Evolutionary conservation across 1,140 invertebrate genomes (phyloP), one percentile per base, ranked within the genome.

Genomic region (Drosophila malerkotliana): DNA sequence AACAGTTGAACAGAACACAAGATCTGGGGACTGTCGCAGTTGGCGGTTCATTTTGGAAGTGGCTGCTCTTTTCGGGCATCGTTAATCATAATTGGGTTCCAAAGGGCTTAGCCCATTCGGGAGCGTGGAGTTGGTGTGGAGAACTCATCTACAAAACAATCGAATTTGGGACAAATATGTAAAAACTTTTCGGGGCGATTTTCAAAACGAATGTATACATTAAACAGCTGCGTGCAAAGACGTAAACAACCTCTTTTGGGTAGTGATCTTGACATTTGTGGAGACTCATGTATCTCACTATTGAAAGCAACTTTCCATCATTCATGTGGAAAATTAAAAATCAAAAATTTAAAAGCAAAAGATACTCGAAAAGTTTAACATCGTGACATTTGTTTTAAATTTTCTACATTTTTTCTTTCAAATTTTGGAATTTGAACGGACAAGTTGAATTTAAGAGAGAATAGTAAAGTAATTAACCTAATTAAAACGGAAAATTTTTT

Each of bases 81-180:
- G 82, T 85, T 87, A 87, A 85, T 85, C 82, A 85, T 85, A 75
- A 87, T 87, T 82, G 74, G 74, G 62, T 49, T 44, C 55, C 58
- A 52, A 87, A 81, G 73, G 78, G 78, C 74, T 78, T 77, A 67
- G 9, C 51, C 51, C 39, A 75, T 67, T 24, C 48, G 30, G 8
- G 44, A 62, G 18, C 18, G 9, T 10, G 15, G 47, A 52, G 6
- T 28, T n/a, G 18, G 9, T 47, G 41, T 44, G n/a, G 41, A 18
- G 6, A 44, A 44, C 15, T 7, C n/a, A 18, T 15, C 41, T 18
- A 44, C 41, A 7, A 44, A 44, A 44, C 14, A 44, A 8, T 44
- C 8, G n/a, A 44, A 44, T 44, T 14, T 44, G 15, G 9, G 45
- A 10, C 48, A 37, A 26, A 37, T 12, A 37, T n/a, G 34, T 37